Conservation (phyloP, 64 coral and sea anemone genomes). For the Pachyseris speciosa region DNA sequence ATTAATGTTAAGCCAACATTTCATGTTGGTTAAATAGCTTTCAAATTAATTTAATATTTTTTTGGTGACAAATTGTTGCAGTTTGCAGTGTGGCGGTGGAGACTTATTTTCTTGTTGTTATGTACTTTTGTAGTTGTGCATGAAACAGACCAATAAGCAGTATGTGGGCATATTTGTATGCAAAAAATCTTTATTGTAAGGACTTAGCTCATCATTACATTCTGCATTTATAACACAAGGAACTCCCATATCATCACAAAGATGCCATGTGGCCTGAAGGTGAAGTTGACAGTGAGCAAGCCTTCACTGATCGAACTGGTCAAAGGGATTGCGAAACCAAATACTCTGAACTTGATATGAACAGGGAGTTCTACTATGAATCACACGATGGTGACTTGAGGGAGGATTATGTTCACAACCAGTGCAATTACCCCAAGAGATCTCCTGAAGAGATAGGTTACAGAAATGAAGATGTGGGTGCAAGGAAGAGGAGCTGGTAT, state of each 20-base stretch:
- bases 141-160: too few relatives aligned
- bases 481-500: not conserved
- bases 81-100: too few relatives aligned
- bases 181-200: too few relatives aligned
- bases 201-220: not conserved
- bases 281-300: not conserved
- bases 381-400: not conserved
- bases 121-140: too few relatives aligned
- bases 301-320: not conserved
- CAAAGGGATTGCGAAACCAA: not conserved
- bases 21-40: too few relatives aligned
- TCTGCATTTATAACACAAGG: not conserved
- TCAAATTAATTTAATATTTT: too few relatives aligned
- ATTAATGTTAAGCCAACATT: too few relatives aligned
- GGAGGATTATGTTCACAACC: not conserved
- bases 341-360: not conserved
- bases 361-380: not conserved
- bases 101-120: too few relatives aligned
- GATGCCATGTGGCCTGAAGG: not conserved
- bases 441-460: not conserved
- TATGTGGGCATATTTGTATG: too few relatives aligned
- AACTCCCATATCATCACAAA: not conserved
- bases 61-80: too few relatives aligned
- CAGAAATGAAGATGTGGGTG: not conserved
- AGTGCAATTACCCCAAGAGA: not conserved